Evolutionary conservation across 35 echinoderm and acorn worm genomes (phyloP), one percentile per base, ranked within the genome.

Genomic region (Chiridota heheva): DNA sequence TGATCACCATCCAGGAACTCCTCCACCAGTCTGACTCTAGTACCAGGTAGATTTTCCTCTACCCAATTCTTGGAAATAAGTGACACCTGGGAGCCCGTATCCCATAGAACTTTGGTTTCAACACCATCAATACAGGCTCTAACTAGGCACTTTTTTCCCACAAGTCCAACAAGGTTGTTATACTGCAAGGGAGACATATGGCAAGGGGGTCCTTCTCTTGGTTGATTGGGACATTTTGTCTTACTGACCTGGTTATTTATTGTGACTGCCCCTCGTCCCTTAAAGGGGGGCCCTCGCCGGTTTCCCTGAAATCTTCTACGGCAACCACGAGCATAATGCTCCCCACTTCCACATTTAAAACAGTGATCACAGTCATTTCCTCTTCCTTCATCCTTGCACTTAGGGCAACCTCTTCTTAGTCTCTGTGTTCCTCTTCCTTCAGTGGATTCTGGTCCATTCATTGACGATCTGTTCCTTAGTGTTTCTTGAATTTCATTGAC

Each of bases 241-340:
- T 13, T 35, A 73, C 48, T 53, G 13, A n/a, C 8, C 32, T 81
- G 77, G 37, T 37, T 36, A 40, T 42, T 73, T 59, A 76, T 56
- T 58, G 24, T 44, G 45, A 41, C 33, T 67, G 15, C 5, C 4
- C 63, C 72, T 63, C 28, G 82, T 61, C 82, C 64, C 69, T 34
- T 40, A 22, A 56, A 40, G 57, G 12, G 28, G 77, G 64, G 36
- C 69, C 25, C 13, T 33, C 47, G 60, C 44, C 85, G n/a, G 85
- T 79, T 87, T 79, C 85, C 73, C 85, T 66, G 80, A 7, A 15
- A 32, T 36, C 37, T 37, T 27, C 34, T 43, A 16, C 26, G 31
- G 36, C 82, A 91, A 25, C 40, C 37, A 15, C 89, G 62, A 31
- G 82, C 66, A 39, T 70, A 86, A 30, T 91, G 89, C 5, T 73